Evolutionary conservation across 2,888 invertebrate genomes (phyloP), one percentile per base, ranked within the genome.

Genomic region (Drosophila anomalata): DNA sequence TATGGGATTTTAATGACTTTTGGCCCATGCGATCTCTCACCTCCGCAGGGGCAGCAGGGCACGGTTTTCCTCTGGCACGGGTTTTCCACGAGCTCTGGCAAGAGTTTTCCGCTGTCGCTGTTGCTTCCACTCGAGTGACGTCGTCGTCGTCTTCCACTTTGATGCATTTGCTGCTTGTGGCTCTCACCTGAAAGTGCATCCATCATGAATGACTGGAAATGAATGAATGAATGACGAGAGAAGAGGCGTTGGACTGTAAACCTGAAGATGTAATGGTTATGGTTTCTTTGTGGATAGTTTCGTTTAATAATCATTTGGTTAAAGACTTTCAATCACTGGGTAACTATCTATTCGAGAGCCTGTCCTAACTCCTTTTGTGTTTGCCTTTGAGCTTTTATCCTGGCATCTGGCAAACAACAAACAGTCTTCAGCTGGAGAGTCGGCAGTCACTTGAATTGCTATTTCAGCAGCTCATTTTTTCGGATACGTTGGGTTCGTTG

Each of bases 201-300:
- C 79, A 87, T 85, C 86, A 84, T 76, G 82, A 85, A 78, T 86
- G 79, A 82, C 73, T 42, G 41, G 2, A 33, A 29, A 44, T 20
- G 68, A 67, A 14, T 50, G 53, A 71, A 14, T 57, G 66, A 54
- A 50, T 55, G 50, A 12, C 26, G 42, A 26, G 50, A 26, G 29
- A 47, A 54, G 69, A 83, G 79, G 90, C 89, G 89, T 89, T 84
- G 82, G 90, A 90, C 89, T 89, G 89, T 89, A 79, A 89, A 89
- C 78, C 80, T 76, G 72, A 61, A 85, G 87, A 89, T 82, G 81
- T 41, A 24, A 42, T 20, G 17, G 17, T 42, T 11, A 42, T 20
- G 17, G 17, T 42, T 11, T 20, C 39, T 39, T 39, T 39, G 39
- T 39, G 14, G 7, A 4, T 24, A 22, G 22, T 22, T 36, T 12